Conservation (phyloP, 2,113 vertebrate genomes). For the Petroica traversi region DNA sequence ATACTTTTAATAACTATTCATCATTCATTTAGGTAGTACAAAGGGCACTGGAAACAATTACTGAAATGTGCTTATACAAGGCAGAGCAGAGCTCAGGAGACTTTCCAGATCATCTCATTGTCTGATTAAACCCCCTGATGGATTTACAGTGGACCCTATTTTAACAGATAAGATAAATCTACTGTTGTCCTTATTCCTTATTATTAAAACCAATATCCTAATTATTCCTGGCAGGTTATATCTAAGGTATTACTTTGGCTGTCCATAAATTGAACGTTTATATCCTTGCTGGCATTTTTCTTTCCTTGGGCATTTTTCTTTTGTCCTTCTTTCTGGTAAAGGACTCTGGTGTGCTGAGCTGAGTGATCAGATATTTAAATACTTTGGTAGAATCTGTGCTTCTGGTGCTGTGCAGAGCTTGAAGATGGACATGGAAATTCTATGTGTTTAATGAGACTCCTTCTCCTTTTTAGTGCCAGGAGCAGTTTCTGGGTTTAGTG, state of each 20-base stretch:
- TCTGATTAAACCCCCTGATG: slow-evolving; percentile 24
- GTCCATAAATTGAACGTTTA: not conserved
- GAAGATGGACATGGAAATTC: not conserved
- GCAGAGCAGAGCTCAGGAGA: slow-evolving; percentile 37
- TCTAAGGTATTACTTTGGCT: not conserved
- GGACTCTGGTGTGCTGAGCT: not conserved
- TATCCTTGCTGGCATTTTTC: not conserved
- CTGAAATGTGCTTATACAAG: slow-evolving; percentile 12
- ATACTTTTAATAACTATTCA: slow-evolving; percentile 54
- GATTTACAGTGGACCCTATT: not conserved
- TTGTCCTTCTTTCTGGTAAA: not conserved
- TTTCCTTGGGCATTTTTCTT: not conserved
- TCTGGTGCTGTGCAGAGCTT: not conserved
- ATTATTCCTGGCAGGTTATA: slow-evolving; percentile 22
- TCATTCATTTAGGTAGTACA: slow-evolving; percentile 53
- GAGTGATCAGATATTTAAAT: not conserved
- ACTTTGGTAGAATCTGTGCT: not conserved
- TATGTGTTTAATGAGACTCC: not conserved
- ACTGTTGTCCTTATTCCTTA: not conserved
- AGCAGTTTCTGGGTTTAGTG: not conserved
- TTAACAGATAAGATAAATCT: slow-evolving; percentile 14
- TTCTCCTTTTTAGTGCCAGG: not conserved
- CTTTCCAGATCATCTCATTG: slow-evolving; percentile 2
- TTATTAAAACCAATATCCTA: not conserved
- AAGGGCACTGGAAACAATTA: slow-evolving; percentile 60